Percentiles rank a stretch among this genome's conserved stretches.
Conservation (phyloP, 2,888 invertebrate species). For the Teleogryllus oceanicus region DNA sequence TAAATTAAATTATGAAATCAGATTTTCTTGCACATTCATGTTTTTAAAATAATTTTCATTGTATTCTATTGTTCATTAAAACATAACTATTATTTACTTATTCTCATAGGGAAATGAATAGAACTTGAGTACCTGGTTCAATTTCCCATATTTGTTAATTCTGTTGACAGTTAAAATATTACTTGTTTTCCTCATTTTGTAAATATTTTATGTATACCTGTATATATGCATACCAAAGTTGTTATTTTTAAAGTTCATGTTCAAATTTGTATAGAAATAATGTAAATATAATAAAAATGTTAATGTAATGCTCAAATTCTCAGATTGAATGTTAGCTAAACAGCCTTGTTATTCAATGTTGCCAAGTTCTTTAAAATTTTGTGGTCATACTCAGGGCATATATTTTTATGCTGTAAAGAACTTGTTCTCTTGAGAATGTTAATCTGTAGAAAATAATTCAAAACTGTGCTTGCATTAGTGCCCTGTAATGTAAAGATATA, state of each 20-base stretch:
- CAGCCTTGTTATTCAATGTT: neutral
- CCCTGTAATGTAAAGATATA: neutral
- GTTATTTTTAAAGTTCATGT: neutral
- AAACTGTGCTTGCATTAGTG: neutral
- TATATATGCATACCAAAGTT: conserved; percentile 11
- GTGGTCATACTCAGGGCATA: neutral
- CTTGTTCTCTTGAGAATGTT: neutral
- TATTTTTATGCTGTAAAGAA: neutral
- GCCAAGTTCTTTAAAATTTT: neutral
- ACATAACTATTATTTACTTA: too few species aligned
- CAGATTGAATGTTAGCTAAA: neutral
- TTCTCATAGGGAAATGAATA: too few species aligned
- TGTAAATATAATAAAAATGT: neutral
- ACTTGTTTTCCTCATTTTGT: neutral
- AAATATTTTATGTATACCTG: neutral
- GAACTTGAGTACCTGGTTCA: neutral
- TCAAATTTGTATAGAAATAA: neutral
- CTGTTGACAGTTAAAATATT: neutral
- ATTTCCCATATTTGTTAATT: neutral
- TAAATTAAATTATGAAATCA: too few species aligned
- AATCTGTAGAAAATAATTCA: neutral
- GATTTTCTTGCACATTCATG: too few species aligned
- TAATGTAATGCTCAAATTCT: neutral
- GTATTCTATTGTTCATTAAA: too few species aligned
- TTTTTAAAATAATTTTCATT: too few species aligned